These are phyloP conservation scores for Dasypus novemcinctus DNA, from an alignment of 2,113 vertebrate genomes.

Conservation along the genomic window DNA sequence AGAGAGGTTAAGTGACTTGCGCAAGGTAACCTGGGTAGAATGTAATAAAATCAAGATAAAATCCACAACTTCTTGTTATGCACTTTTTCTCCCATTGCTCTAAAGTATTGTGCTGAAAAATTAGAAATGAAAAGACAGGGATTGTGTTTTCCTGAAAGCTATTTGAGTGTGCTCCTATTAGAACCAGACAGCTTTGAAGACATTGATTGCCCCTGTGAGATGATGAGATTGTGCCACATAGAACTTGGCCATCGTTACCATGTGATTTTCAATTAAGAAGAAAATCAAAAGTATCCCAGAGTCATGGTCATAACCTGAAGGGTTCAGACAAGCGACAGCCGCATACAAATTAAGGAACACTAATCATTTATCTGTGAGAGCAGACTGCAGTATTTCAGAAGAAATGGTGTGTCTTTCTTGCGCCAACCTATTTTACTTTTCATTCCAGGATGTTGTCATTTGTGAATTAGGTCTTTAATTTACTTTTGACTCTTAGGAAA, in stretches of 20 bases:
- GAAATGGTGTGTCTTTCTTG: slow-evolving; percentile 28
- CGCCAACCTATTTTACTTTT: slow-evolving; percentile 35
- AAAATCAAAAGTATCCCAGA: slow-evolving; percentile 70
- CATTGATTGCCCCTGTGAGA: slow-evolving; percentile 60
- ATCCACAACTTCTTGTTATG: not conserved
- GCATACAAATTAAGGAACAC: slow-evolving; percentile 57
- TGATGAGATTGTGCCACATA: slow-evolving; percentile 61
- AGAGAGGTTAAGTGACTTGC: slow-evolving; percentile 29
- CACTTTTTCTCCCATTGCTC: not conserved
- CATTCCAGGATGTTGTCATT: slow-evolving; percentile 8
- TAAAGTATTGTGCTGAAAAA: slow-evolving; percentile 41
- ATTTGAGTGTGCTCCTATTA: slow-evolving; percentile 49
- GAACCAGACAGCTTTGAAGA: slow-evolving; percentile 51
- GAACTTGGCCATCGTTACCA: slow-evolving; percentile 60
- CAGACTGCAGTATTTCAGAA: slow-evolving; percentile 18
- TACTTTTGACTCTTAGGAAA: slow-evolving; percentile 61
- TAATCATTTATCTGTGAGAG: slow-evolving; percentile 27
- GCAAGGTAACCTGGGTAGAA: slow-evolving; percentile 41
- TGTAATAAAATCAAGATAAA: slow-evolving; percentile 37
- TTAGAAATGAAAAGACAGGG: slow-evolving; percentile 55
- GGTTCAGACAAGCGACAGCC: slow-evolving; percentile 44
- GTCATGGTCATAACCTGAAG: slow-evolving; percentile 60
- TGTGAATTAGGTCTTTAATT: slow-evolving; percentile 60
- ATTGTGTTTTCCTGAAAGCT: slow-evolving; percentile 52
- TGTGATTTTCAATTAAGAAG: slow-evolving; percentile 76